Base-by-base conservation (phyloP, 2,888 invertebrate genomes). In the Archaeoteleia sp. region DNA sequence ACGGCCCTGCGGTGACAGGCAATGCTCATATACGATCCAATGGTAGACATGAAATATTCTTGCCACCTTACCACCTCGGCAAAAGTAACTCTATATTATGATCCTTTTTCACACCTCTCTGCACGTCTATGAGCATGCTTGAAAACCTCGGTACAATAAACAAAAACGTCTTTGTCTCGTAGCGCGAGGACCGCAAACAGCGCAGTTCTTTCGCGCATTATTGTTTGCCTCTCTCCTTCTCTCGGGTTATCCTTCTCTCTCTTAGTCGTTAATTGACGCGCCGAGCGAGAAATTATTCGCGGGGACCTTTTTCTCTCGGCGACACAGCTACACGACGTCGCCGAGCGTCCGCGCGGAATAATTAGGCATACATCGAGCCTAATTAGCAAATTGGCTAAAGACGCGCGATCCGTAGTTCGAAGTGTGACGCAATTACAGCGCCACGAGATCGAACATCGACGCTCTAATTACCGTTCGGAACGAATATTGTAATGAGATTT, bases 101-200 rank as follows among this genome's bases (percentile, higher is more conserved):
- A 83, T 83, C 83, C 82, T 80, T 81, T 84, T 85, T 85, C 84
- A 83, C 84, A 84, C 83, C 81, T 85, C 78, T 72, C 67, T 82
- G 82, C 78, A 75, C 77, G 70, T 78, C 79, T 78, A 79, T 79
- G 71, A 61, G 57, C 65, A 49, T 63, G 67, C 70, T 54, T 67
- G 71, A 61, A 72, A 72, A 67, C 75, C 74, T 71, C 61, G 73
- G 74, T 71, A 80, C 76, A 77, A 81, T 80, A 77, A 79, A 77
- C 80, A 77, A 77, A 76, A 2, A 77, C 63, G 37, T 72, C 58
- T 79, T 82, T 82, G 82, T 82, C 73, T 78, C 67, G 74, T 67
- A 77, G 78, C 79, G 78, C 76, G 49, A 30, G 39, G 61, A 45
- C 51, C 63, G 55, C 70, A 62, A 68, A 68, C 68, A 68, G 54